A percentile compares a stretch with the other conserved stretches of the same genome.
Conservation (phyloP, 2,797 vertebrate genomes). For the Alfaro cultratus region DNA sequence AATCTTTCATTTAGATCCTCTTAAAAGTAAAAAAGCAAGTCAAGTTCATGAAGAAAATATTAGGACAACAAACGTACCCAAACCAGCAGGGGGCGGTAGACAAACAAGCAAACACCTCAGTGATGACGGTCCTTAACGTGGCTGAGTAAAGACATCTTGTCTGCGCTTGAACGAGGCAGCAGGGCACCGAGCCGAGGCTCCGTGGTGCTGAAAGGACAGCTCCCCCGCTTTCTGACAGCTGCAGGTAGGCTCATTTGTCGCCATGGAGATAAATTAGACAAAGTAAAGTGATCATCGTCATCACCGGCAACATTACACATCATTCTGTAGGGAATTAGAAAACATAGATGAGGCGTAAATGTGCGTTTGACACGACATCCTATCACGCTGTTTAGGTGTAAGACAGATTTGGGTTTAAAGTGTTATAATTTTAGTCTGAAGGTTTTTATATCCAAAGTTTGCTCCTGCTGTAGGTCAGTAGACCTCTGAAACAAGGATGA, state of each 20-base stretch:
- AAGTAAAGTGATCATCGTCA: conserved; percentile 26
- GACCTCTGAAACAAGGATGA: conserved; percentile 42
- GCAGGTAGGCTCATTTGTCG: conserved; percentile 67
- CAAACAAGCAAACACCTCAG: conserved; percentile 22
- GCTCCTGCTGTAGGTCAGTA: conserved; percentile 37
- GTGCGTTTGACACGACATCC: conserved; percentile 3
- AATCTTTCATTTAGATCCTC: neutral
- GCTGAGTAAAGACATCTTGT: conserved; percentile 27
- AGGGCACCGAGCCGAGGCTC: conserved; percentile 46
- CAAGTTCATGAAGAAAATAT: neutral
- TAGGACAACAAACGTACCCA: conserved; percentile 51
- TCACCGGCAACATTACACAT: neutral
- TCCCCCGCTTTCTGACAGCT: conserved; percentile 47
- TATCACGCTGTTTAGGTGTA: neutral
- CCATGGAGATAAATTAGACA: conserved; percentile 19
- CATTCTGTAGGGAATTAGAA: neutral
- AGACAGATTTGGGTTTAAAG: neutral
- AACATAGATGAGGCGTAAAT: conserved; percentile 2
- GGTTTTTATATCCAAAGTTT: neutral
- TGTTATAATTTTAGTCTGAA: neutral
- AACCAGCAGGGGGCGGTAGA: conserved; percentile 79
- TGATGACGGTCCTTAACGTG: conserved; percentile 33
- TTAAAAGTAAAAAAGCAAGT: neutral
- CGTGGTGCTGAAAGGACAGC: conserved; percentile 75
- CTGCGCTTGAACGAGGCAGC: conserved; percentile 36